phyloP scores from a whole-genome alignment of 2,113 vertebrate species.

The Pagrus major region DNA sequence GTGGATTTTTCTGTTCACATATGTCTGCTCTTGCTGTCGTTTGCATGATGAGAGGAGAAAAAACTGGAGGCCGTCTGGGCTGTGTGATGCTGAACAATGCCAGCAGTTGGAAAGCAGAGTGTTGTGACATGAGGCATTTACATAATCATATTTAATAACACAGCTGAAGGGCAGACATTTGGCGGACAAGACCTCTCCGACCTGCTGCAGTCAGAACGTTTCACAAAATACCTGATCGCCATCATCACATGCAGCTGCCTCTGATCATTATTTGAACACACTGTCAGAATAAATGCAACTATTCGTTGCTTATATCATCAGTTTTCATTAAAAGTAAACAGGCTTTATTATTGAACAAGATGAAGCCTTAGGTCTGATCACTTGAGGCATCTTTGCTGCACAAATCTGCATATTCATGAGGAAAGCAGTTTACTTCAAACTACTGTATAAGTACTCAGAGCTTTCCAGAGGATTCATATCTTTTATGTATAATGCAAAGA shows the following conservation, averaged over 20 bases:
- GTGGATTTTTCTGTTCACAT: background rate
- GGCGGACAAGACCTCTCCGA: conserved; percentile 5
- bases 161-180: background rate
- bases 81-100: background rate
- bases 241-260: background rate
- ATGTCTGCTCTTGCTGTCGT: background rate
- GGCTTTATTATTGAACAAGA: background rate
- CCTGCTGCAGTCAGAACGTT: background rate
- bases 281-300: background rate
- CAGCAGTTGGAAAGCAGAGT: background rate
- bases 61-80: background rate
- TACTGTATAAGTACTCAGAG: background rate
- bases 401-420: conserved; percentile 49
- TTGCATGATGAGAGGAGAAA: background rate
- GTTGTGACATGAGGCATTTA: conserved; percentile 25
- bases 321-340: background rate
- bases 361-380: background rate
- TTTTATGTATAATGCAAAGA: background rate
- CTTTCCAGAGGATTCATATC: background rate
- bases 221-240: conserved; percentile 7
- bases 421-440: background rate
- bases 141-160: conserved; percentile 36
- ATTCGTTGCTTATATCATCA: background rate
- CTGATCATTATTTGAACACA: background rate
- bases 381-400: conserved; percentile 28